These are phyloP conservation scores for Sinodicranocentrus sp. DNA, from an alignment of 2,888 invertebrate genomes.

Conservation along the genomic window DNA sequence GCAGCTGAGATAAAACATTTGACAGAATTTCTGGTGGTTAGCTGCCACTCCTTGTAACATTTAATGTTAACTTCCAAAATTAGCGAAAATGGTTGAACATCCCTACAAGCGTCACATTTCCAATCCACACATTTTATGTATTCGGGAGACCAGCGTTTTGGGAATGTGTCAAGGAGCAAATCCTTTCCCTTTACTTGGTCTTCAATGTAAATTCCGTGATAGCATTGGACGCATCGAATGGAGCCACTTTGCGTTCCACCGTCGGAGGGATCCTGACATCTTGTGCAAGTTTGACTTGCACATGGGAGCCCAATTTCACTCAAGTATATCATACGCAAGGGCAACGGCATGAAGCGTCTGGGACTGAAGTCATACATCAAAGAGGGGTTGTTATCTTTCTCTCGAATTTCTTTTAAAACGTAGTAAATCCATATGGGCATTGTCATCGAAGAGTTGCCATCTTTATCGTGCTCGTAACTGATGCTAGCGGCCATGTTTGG, in stretches of 20 bases:
- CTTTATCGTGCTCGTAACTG: background rate
- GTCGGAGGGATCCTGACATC: constrained; percentile 30
- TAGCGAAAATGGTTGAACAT: constrained; percentile 10
- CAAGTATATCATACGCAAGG: constrained; percentile 28
- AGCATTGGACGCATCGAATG: constrained; percentile 13
- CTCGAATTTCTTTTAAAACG: background rate
- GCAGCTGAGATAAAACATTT: background rate
- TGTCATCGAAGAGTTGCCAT: background rate
- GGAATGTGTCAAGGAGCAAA: constrained; percentile 11
- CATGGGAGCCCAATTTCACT: constrained; percentile 7
- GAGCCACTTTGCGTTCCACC: constrained; percentile 20
- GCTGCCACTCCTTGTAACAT: background rate
- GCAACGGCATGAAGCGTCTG: constrained; percentile 35
- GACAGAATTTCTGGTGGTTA: background rate
- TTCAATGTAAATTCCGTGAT: constrained; percentile 4
- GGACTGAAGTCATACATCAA: constrained; percentile 33
- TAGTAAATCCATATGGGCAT: background rate
- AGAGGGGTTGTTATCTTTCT: background rate
- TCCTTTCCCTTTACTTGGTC: background rate
- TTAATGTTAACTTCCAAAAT: constrained; percentile 23
- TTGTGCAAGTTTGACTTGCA: background rate
- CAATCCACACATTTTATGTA: constrained; percentile 28
- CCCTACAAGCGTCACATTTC: constrained; percentile 21
- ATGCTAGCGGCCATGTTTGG: constrained; percentile 24
- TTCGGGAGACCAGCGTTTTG: constrained; percentile 21